These are phyloP conservation scores for Hirtodrosophila duncani DNA, from an alignment of 2,888 invertebrate genomes.

Conservation along the genomic window DNA sequence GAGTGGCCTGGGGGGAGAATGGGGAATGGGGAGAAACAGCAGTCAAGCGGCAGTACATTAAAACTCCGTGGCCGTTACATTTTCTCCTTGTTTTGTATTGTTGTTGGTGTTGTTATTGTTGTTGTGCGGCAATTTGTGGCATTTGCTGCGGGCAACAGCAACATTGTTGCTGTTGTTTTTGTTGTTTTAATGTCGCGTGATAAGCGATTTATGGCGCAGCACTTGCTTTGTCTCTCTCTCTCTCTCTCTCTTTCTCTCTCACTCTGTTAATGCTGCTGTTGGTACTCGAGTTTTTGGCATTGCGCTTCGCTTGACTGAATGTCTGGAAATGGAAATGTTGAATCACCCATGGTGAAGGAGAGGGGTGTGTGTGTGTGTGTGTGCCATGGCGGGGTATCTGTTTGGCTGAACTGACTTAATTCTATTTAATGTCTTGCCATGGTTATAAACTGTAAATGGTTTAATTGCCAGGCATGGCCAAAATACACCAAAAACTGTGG, in stretches of 20 bases:
- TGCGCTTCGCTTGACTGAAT: conserved; percentile 66
- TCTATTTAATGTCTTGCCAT: conserved; percentile 66
- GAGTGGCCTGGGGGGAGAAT: neutral
- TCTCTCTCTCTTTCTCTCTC: too few species aligned
- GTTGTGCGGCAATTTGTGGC: conserved; percentile 70
- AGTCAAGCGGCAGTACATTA: conserved; percentile 55
- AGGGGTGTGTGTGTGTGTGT: conserved; percentile 3
- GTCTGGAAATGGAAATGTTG: neutral
- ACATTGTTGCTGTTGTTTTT: conserved; percentile 34
- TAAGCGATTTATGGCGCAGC: conserved; percentile 70
- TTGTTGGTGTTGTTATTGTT: too few species aligned
- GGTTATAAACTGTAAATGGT: conserved; percentile 71
- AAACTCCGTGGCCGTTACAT: conserved; percentile 66
- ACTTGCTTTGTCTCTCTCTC: too few species aligned
- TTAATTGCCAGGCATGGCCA: conserved; percentile 57
- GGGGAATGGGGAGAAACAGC: neutral
- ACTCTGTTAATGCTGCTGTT: too few species aligned
- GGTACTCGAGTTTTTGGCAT: conserved; percentile 60
- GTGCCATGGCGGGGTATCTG: neutral
- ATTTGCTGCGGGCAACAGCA: conserved; percentile 62
- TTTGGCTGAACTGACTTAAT: conserved; percentile 54
- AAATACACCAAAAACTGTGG: conserved; percentile 32
- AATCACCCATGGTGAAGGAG: neutral
- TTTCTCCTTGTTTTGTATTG: conserved; percentile 49
- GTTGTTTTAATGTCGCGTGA: conserved; percentile 72